Evolutionary conservation across 2,113 vertebrate species (phyloP).

Genomic region (Carollia perspicillata): DNA sequence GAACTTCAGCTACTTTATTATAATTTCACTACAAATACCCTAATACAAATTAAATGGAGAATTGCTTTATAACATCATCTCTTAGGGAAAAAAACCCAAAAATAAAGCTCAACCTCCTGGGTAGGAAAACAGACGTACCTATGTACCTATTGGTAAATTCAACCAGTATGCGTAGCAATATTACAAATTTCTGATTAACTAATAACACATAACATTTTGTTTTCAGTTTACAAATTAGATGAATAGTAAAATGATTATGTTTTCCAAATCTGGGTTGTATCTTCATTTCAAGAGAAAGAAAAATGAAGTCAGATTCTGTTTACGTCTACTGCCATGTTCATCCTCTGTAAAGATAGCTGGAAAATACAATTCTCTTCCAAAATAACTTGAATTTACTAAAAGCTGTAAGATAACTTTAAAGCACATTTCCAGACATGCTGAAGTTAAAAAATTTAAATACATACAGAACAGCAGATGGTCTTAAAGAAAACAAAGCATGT

Average conservation of each 20-base stretch:
- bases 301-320: not conserved
- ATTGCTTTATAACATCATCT: not conserved
- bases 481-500: not conserved
- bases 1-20: not conserved
- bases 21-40: not conserved
- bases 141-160: not conserved
- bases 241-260: not conserved
- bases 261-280: not conserved
- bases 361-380: not conserved
- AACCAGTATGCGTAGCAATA: not conserved
- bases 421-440: not conserved
- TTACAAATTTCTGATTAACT: not conserved
- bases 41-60: not conserved
- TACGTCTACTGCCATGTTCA: not conserved
- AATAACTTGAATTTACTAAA: conserved; percentile 32
- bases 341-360: not conserved
- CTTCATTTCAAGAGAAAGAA: not conserved
- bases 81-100: not conserved
- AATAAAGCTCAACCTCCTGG: not conserved
- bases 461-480: not conserved
- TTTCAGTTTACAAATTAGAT: conserved; percentile 20
- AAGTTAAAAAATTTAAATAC: not conserved
- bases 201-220: not conserved
- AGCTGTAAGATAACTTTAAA: not conserved
- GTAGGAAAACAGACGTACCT: not conserved